Conservation (phyloP, 2,113 vertebrate species). For the Dolichotis patagonum region DNA sequence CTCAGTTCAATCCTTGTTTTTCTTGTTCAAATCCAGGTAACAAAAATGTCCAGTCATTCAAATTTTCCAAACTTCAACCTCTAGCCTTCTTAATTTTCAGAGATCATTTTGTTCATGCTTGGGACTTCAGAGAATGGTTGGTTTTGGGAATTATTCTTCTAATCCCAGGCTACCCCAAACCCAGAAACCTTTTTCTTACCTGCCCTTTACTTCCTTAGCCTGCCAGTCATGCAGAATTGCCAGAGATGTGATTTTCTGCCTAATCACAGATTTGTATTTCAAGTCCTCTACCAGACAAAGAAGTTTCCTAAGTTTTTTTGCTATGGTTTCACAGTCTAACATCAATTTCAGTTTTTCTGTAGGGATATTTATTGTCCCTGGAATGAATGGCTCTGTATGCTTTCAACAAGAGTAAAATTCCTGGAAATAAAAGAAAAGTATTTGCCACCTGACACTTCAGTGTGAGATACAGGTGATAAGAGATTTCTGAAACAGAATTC, state of each 20-base stretch:
- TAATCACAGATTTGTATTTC: not conserved
- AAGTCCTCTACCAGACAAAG: not conserved
- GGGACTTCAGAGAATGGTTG: not conserved
- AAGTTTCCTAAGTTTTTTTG: not conserved
- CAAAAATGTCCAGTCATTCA: not conserved
- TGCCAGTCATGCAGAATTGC: not conserved
- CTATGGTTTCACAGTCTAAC: not conserved
- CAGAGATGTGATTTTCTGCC: not conserved
- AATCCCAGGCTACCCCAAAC: not conserved
- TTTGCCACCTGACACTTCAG: not conserved
- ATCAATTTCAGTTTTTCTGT: not conserved
- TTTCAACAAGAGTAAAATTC: not conserved
- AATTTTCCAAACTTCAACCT: not conserved
- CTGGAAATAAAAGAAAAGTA: not conserved
- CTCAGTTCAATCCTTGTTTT: not conserved
- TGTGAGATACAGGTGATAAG: not conserved
- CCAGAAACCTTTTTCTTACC: not conserved
- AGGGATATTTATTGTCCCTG: not conserved
- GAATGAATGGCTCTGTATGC: not conserved
- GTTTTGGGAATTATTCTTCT: not conserved
- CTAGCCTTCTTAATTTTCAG: not conserved
- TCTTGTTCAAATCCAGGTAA: not conserved
- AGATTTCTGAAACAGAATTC: not conserved
- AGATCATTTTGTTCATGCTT: not conserved
- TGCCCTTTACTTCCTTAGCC: rapidly evolving